Evolutionary conservation across 2,888 invertebrate species (phyloP), one percentile per base, ranked within the genome.

Genomic region (Cremastobaeus sp.): DNA sequence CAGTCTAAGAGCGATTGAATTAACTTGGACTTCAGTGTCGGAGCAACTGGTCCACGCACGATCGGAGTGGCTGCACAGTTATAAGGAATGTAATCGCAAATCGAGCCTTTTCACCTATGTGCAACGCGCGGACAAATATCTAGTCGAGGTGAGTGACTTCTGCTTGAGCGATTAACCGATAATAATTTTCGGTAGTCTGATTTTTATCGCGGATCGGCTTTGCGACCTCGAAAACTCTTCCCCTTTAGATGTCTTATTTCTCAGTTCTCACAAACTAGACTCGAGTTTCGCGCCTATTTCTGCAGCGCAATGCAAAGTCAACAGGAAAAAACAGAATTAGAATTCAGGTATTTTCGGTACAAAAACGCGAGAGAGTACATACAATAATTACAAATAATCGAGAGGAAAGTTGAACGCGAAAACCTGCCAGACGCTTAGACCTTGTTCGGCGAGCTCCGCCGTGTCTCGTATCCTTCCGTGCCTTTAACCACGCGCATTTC

Each of bases 71-170:
- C 84, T 84, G 82, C 57, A 77, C 76, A 68, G 54, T 55, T 55
- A 76, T 77, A 79, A 85, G 85, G 85, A 86, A 86, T 86, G 86
- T 86, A 83, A 86, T 84, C 85, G 80, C 28, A 25, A 75, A 72
- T 52, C 76, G 78, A 73, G 79, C 77, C 54, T 52, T 76, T 74
- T 76, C n/a, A 66, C 78, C 77, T 68, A 77, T 79, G 54, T 82
- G 80, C 77, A 78, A 78, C 79, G 75, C 78, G 68, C 77, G 78
- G 55, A 75, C 17, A 65, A 59, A 62, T 45, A 48, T 65, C 71
- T 62, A 68, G 48, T 77, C 70, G 68, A 73, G 71, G 77, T 76
- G 14, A 55, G 34, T 9, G 1, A 43, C 17, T 12, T 15, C n/a
- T n/a, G n/a, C n/a, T n/a, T n/a, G n/a, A n/a, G n/a, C n/a, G n/a